Conservation (phyloP, 2,888 invertebrate genomes). For the Nowickia ferox region DNA sequence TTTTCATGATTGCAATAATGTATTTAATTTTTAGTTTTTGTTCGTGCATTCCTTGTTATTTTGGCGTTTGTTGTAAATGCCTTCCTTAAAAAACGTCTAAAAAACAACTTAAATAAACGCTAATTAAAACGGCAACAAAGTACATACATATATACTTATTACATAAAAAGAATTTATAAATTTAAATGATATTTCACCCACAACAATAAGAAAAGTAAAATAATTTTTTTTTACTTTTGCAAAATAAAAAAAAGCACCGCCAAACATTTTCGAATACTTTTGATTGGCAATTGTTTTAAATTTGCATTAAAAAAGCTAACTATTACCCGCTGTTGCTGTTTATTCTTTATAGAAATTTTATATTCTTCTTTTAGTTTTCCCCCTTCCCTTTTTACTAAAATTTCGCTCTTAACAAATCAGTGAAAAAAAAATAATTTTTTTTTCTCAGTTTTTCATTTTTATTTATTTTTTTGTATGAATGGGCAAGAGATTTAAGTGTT, state of each 20-base stretch:
- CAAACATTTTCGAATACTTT: background rate
- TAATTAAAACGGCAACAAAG: slow-evolving; percentile 50
- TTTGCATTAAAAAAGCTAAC: slow-evolving; percentile 12
- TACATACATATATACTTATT: slow-evolving; percentile 23
- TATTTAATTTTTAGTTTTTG: slow-evolving; percentile 38
- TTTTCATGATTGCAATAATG: slow-evolving; percentile 66
- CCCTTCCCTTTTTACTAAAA: background rate
- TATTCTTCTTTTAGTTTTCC: background rate
- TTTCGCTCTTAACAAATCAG: slow-evolving; percentile 1
- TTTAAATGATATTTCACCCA: slow-evolving; percentile 4
- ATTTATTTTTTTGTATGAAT: slow-evolving; percentile 11
- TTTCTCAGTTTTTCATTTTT: slow-evolving; percentile 6
- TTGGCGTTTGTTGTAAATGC: slow-evolving; percentile 45
- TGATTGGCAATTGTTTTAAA: slow-evolving; percentile 20
- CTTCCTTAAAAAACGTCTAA: slow-evolving; percentile 40
- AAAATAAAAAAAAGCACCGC: background rate
- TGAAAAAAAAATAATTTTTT: background rate
- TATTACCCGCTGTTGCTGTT: background rate
- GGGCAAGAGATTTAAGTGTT: slow-evolving; percentile 35
- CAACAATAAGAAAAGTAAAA: slow-evolving; percentile 11
- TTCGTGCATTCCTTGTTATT: slow-evolving; percentile 44
- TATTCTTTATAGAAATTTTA: background rate
- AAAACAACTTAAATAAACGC: slow-evolving; percentile 37
- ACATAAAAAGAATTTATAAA: slow-evolving; percentile 57
- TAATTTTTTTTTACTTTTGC: slow-evolving; percentile 12